Conservation (phyloP, 2,888 invertebrate genomes). For the Alloplasta piceator region DNA sequence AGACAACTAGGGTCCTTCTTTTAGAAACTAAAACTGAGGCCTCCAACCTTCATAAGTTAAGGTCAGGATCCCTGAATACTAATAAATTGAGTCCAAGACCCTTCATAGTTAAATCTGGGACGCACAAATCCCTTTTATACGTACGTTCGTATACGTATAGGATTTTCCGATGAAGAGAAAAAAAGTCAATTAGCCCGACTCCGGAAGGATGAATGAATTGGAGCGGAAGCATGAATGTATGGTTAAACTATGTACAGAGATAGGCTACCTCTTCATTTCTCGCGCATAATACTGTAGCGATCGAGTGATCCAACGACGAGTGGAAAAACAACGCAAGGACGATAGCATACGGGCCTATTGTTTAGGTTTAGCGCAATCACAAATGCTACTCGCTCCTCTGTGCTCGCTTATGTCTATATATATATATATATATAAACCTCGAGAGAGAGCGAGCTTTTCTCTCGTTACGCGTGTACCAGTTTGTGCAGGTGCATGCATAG, state of each 20-base stretch:
- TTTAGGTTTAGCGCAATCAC: constrained; percentile 77
- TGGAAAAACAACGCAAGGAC: constrained; percentile 56
- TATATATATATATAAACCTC: constrained; percentile 56
- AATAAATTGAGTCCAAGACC: too few relatives aligned
- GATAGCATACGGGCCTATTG: constrained; percentile 68
- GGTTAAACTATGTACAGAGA: constrained; percentile 4
- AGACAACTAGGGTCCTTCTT: too few relatives aligned
- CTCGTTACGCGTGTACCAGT: constrained; percentile 10
- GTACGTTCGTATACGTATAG: constrained; percentile 5
- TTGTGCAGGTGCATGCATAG: constrained; percentile 15
- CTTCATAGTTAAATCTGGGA: too few relatives aligned
- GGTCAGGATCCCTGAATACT: too few relatives aligned
- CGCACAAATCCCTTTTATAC: background rate
- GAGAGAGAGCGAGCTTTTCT: constrained; percentile 10
- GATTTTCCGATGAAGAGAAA: constrained; percentile 51
- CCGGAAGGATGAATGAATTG: constrained; percentile 73
- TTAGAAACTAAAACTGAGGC: too few relatives aligned
- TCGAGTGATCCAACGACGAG: constrained; percentile 53
- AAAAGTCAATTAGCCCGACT: constrained; percentile 72
- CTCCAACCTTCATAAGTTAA: too few relatives aligned
- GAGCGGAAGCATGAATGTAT: constrained; percentile 69
- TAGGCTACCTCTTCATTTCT: constrained; percentile 44
- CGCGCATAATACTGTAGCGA: constrained; percentile 57
- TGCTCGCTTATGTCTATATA: constrained; percentile 57
- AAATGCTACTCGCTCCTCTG: constrained; percentile 66